Evolutionary conservation across 2,797 vertebrate species (phyloP).

Genomic region (Acanthiza pusilla): DNA sequence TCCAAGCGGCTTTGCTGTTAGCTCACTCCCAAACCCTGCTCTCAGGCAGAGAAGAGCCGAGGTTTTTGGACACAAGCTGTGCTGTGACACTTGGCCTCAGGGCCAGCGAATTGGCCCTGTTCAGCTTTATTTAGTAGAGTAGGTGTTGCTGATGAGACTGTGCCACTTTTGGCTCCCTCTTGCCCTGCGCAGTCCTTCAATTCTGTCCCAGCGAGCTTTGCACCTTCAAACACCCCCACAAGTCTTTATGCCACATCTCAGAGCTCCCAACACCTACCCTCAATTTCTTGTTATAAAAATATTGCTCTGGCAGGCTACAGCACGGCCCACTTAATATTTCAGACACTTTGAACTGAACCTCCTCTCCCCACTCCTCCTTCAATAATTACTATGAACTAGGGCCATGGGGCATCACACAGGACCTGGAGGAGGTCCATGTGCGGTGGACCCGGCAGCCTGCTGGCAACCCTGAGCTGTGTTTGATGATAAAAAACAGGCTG

Average conservation of each 20-base stretch:
- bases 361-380: neutral
- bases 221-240: conserved; percentile 13
- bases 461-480: neutral
- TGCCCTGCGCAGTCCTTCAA: neutral
- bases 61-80: conserved; percentile 21
- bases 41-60: neutral
- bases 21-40: neutral
- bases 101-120: fast-evolving
- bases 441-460: neutral
- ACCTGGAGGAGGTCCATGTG: neutral
- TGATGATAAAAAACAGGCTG: neutral
- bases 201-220: neutral
- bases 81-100: neutral
- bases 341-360: neutral
- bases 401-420: neutral
- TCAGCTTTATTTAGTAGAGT: neutral
- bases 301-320: conserved; percentile 32
- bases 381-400: neutral
- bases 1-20: neutral
- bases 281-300: conserved; percentile 7
- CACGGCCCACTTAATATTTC: conserved; percentile 1
- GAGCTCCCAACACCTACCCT: conserved; percentile 1
- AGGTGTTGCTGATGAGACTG: conserved; percentile 23
- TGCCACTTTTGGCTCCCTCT: neutral
- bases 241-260: conserved; percentile 32